Evolutionary conservation across 2,888 invertebrate genomes (phyloP).

Genomic region (Crematogaster levior): DNA sequence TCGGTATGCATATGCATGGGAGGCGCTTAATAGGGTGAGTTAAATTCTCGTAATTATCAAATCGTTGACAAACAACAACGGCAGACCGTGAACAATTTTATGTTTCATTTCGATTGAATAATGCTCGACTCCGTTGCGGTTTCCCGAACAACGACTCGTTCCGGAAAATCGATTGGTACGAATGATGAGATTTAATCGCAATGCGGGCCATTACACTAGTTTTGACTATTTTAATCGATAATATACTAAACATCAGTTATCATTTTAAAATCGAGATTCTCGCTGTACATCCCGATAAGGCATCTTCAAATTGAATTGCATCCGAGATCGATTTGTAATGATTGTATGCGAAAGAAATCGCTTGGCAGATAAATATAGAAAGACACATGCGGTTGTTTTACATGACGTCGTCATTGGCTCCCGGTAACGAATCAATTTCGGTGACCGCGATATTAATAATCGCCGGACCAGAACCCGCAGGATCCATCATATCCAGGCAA

Average conservation of each 20-base stretch:
- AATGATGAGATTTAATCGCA: not conserved
- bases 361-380: not conserved
- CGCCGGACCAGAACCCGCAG: slow-evolving; percentile 58
- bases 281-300: not conserved
- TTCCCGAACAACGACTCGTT: not conserved
- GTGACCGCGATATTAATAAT: slow-evolving; percentile 64
- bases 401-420: slow-evolving; percentile 40
- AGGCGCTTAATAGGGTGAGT: slow-evolving; percentile 61
- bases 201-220: not conserved
- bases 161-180: not conserved
- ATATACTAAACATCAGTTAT: not conserved
- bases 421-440: slow-evolving; percentile 58
- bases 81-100: slow-evolving; percentile 34
- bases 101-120: slow-evolving; percentile 21
- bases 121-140: not conserved
- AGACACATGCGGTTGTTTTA: slow-evolving; percentile 28
- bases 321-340: not conserved
- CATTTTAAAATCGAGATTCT: not conserved
- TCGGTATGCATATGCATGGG: slow-evolving; percentile 65
- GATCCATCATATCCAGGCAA: slow-evolving; percentile 64
- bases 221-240: not conserved
- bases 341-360: slow-evolving; percentile 14
- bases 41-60: slow-evolving; percentile 60
- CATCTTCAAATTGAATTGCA: not conserved
- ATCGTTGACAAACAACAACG: slow-evolving; percentile 61